Evolutionary conservation across 2,888 invertebrate genomes (phyloP).

Genomic region (Coleophora flavipennella): DNA sequence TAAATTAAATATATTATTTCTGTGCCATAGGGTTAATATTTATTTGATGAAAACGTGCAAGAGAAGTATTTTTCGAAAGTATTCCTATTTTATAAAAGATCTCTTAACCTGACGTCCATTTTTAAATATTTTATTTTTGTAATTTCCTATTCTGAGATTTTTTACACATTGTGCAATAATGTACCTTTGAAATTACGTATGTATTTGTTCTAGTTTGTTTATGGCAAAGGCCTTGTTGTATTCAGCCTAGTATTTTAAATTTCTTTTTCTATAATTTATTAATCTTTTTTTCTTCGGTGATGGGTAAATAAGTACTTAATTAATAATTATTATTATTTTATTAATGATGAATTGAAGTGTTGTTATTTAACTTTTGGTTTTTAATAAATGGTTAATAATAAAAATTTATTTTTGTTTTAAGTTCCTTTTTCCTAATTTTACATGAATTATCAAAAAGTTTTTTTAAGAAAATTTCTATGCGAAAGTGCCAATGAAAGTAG

Average conservation of each 20-base stretch:
- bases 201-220: slow-evolving; percentile 4
- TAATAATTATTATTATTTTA: slow-evolving; percentile 38
- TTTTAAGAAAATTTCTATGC: slow-evolving; percentile 13
- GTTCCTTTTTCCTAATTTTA: slow-evolving; percentile 17
- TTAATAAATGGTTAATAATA: slow-evolving; percentile 58
- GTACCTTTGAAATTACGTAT: slow-evolving; percentile 14
- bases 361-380: slow-evolving; percentile 51
- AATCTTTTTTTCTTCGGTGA: slow-evolving; percentile 34
- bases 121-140: background rate
- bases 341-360: slow-evolving; percentile 31
- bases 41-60: slow-evolving; percentile 7
- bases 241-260: slow-evolving; percentile 15
- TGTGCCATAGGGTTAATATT: slow-evolving; percentile 52
- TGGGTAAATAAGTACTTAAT: slow-evolving; percentile 50
- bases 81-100: slow-evolving; percentile 6
- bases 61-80: slow-evolving; percentile 3
- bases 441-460: slow-evolving; percentile 1
- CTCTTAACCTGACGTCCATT: slow-evolving; percentile 12
- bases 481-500: slow-evolving; percentile 40
- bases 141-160: background rate
- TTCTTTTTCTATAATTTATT: slow-evolving; percentile 18
- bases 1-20: slow-evolving; percentile 21
- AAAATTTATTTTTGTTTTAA: slow-evolving; percentile 36
- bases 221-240: slow-evolving; percentile 8
- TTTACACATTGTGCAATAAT: slow-evolving; percentile 5